A percentile compares a stretch with the other conserved stretches of the same genome.
Evolutionary conservation across 2,888 invertebrate genomes (phyloP).

Genomic region (Andrena chrysosceles): DNA sequence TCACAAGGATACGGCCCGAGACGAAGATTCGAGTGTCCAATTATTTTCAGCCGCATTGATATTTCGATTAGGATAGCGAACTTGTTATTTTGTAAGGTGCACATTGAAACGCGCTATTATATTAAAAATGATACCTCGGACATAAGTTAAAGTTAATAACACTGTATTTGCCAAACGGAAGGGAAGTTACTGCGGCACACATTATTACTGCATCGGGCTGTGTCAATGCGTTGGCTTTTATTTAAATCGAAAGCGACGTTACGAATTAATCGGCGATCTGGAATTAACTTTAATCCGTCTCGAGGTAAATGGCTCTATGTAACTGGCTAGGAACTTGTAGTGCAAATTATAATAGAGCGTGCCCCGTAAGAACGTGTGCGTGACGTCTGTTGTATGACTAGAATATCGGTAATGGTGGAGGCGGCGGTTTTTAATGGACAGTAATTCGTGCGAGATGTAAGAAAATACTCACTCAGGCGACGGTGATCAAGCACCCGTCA

Average conservation of each 20-base stretch:
- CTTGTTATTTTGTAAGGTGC: slow-evolving; percentile 32
- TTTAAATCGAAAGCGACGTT: slow-evolving; percentile 7
- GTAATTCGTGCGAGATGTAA: slow-evolving; percentile 19
- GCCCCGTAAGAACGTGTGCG: slow-evolving; percentile 56
- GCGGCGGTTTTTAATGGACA: slow-evolving; percentile 58
- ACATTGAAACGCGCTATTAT: slow-evolving; percentile 20
- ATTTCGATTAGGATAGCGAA: slow-evolving; percentile 14
- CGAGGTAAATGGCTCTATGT: slow-evolving; percentile 34
- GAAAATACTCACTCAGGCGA: slow-evolving; percentile 28
- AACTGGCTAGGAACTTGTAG: slow-evolving; percentile 53
- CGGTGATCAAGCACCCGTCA: slow-evolving; percentile 1
- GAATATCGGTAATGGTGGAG: slow-evolving; percentile 47
- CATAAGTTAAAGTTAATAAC: slow-evolving; percentile 42
- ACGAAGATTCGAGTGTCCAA: not conserved
- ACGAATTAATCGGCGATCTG: slow-evolving; percentile 15
- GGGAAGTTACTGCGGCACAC: not conserved
- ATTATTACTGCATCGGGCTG: slow-evolving; percentile 31
- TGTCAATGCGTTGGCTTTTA: slow-evolving; percentile 3
- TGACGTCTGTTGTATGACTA: slow-evolving; percentile 59
- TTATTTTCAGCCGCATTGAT: not conserved
- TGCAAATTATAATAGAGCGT: slow-evolving; percentile 51
- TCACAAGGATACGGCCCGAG: not conserved
- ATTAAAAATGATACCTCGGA: slow-evolving; percentile 22
- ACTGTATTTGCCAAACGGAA: not conserved
- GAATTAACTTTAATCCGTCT: slow-evolving; percentile 46